Evolutionary conservation across 2,113 vertebrate genomes (phyloP), one percentile per base, ranked within the genome.

Genomic region (Phyllopteryx taeniolatus): DNA sequence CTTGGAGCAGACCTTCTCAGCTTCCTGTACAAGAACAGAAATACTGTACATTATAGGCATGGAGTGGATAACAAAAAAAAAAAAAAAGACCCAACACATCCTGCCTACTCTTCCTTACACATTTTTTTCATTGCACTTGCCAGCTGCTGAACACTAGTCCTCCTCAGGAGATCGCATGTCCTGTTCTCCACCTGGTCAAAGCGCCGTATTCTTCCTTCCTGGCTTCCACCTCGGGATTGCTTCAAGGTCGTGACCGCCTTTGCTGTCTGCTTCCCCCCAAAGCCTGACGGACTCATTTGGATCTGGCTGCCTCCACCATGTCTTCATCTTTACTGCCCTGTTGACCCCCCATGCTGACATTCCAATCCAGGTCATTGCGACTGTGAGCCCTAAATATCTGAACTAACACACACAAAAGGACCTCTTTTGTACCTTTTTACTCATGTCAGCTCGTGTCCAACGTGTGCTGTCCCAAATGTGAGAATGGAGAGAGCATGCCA

Each of bases 201-300:
- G 72, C 59, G 59, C 39, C 75, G 68, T 64, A 62, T 79, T 74
- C 68, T 67, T 49, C 76, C 63, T 6, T 56, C 20, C 20, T 56
- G 7, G 9, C 68, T 67, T 44, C n/a, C 44, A 66, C 42, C 22
- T 71, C 61, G 60, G 64, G 49, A 62, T 33, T 79, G 76, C 51
- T 75, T 83, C 71, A 79, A 81, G 83, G 82, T 80, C 67, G 57
- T 72, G 71, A 76, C 77, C 77, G 75, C 69, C 79, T 83, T 62
- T 76, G 79, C 74, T 79, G 78, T 70, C 67, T 70, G 72, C 78
- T 82, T 53, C 51, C 51, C 77, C 60, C 56, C 67, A 47, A 59
- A 82, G 69, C 79, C 65, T 83, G 84, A 79, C 75, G 79, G 76
- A 22, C 78, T 77, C 72, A 75, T 83, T 64, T 75, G 81, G 69